A percentile compares a stretch with the other conserved stretches of the same genome.
phyloP scores from a whole-genome alignment of 2,888 invertebrate species.

The Teinopalpus imperialis region DNA sequence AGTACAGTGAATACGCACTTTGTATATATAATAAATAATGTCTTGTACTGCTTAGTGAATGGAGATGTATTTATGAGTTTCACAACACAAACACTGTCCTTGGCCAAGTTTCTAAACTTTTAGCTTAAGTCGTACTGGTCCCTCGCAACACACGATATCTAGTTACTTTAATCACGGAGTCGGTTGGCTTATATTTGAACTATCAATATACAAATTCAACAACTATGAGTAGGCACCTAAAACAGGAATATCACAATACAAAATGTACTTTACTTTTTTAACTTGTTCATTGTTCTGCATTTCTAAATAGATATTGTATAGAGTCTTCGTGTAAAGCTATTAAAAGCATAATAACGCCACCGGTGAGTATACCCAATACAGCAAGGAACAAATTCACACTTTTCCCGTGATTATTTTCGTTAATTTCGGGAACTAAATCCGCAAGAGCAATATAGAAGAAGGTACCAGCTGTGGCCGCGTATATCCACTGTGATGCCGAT shows the following conservation, averaged over 20 bases:
- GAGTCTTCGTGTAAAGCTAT: conserved; percentile 88
- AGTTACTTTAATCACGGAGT: too few relatives aligned
- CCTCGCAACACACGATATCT: too few relatives aligned
- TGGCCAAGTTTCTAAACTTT: too few relatives aligned
- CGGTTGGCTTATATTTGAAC: conserved; percentile 36
- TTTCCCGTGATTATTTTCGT: conserved; percentile 76
- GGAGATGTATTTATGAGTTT: too few relatives aligned
- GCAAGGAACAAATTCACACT: conserved; percentile 83
- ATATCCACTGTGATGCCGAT: conserved; percentile 88
- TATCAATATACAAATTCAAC: conserved; percentile 44
- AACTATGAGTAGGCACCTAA: conserved; percentile 44
- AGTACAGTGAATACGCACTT: too few relatives aligned
- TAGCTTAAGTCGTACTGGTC: too few relatives aligned
- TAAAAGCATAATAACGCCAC: conserved; percentile 87
- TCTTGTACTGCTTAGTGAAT: too few relatives aligned
- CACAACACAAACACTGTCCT: too few relatives aligned
- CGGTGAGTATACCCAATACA: conserved; percentile 84
- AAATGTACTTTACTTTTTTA: conserved; percentile 19
- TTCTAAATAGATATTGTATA: conserved; percentile 75
- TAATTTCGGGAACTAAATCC: conserved; percentile 87
- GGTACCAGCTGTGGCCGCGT: conserved; percentile 89
- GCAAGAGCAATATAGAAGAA: conserved; percentile 91
- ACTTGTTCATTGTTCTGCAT: conserved; percentile 59
- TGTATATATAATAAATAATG: too few relatives aligned
- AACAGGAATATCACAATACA: conserved; percentile 26